Evolutionary conservation across 2,113 vertebrate species (phyloP).

Genomic region (Antechinus flavipes): DNA sequence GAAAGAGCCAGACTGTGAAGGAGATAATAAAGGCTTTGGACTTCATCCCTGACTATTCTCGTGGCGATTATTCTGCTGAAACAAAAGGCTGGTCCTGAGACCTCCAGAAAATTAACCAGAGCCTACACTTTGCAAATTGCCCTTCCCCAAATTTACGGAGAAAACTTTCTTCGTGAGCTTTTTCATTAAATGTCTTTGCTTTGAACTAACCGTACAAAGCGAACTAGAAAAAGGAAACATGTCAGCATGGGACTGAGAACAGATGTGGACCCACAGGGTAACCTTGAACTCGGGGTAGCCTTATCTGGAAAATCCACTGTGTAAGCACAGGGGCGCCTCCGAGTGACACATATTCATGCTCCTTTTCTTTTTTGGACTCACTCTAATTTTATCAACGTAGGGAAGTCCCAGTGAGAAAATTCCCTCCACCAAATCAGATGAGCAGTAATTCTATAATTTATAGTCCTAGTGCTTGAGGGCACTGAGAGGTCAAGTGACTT

Average conservation of each 20-base stretch:
- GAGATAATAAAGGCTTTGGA: too few relatives aligned
- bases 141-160: too few relatives aligned
- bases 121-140: too few relatives aligned
- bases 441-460: not conserved
- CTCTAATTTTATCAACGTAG: not conserved
- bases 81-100: too few relatives aligned
- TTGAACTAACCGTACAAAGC: not conserved
- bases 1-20: too few relatives aligned
- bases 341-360: not conserved
- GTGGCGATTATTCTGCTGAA: too few relatives aligned
- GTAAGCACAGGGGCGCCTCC: not conserved
- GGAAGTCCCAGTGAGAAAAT: not conserved
- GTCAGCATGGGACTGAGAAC: not conserved
- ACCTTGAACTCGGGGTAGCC: not conserved
- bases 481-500: not conserved
- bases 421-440: not conserved
- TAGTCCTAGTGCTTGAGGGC: not conserved
- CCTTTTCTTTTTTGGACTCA: not conserved
- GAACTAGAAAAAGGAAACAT: not conserved
- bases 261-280: not conserved
- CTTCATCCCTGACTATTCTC: too few relatives aligned
- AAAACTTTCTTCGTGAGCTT: too few relatives aligned
- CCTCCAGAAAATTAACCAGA: too few relatives aligned
- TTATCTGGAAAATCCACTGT: not conserved
- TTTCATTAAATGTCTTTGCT: too few relatives aligned